phyloP scores from a whole-genome alignment of 2,797 vertebrate species.

The Aldrovandia affinis region DNA sequence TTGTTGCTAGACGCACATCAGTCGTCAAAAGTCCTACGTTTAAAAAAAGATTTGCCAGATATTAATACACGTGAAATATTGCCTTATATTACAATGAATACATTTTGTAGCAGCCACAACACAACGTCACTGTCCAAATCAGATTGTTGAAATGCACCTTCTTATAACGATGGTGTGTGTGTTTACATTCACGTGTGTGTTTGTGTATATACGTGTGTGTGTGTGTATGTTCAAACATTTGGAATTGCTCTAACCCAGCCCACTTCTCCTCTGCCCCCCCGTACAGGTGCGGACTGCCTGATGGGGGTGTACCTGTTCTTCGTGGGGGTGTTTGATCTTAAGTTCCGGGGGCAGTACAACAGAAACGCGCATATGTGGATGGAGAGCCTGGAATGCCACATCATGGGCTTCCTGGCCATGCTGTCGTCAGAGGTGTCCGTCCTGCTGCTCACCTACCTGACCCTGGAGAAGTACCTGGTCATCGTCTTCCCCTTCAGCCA shows the following conservation, averaged over 20 bases:
- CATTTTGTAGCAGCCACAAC: too few relatives aligned
- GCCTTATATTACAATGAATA: too few relatives aligned
- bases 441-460: slow-evolving; percentile 82
- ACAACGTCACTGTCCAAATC: too few relatives aligned
- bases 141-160: too few relatives aligned
- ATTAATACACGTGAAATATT: too few relatives aligned
- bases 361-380: slow-evolving; percentile 80
- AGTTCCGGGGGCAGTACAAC: slow-evolving; percentile 79
- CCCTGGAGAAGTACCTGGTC: slow-evolving; percentile 84
- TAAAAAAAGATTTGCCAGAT: too few relatives aligned
- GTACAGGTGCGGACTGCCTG: slow-evolving; percentile 79
- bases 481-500: slow-evolving; percentile 87
- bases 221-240: not conserved
- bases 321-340: slow-evolving; percentile 77
- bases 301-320: slow-evolving; percentile 84
- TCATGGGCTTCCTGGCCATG: slow-evolving; percentile 79
- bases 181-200: not conserved
- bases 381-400: slow-evolving; percentile 75
- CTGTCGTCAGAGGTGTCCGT: slow-evolving; percentile 82
- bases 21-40: too few relatives aligned
- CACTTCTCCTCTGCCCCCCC: not conserved
- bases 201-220: not conserved
- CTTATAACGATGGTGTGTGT: too few relatives aligned
- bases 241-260: not conserved
- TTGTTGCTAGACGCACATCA: too few relatives aligned